These are phyloP conservation scores for Semnornis frantzii DNA, from an alignment of 2,113 vertebrate genomes.

Conservation along the genomic window DNA sequence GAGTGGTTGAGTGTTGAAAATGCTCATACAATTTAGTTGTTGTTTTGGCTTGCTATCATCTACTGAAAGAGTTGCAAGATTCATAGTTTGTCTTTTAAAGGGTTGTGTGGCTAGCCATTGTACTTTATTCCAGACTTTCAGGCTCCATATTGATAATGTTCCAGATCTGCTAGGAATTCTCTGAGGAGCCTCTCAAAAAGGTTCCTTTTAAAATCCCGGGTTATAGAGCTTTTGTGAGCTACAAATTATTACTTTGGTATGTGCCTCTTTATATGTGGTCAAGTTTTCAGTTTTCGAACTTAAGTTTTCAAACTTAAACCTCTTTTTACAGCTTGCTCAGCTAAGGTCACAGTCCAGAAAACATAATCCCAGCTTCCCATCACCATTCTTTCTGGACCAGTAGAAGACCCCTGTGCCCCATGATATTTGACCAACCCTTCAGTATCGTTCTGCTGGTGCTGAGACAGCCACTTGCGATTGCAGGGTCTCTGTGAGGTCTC, in stretches of 20 bases:
- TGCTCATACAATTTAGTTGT: background rate
- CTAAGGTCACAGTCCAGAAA: background rate
- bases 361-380: background rate
- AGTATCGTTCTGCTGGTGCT: background rate
- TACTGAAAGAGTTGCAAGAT: background rate
- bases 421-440: background rate
- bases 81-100: background rate
- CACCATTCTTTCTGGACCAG: background rate
- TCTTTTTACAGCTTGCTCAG: background rate
- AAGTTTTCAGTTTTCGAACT: too few species aligned
- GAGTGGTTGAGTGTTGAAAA: background rate
- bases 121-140: background rate
- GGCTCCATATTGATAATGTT: background rate
- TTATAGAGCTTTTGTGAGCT: background rate
- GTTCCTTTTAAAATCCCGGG: background rate
- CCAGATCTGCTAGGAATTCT: background rate
- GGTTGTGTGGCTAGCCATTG: background rate
- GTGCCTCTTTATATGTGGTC: background rate
- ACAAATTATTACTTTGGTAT: background rate
- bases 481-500: background rate
- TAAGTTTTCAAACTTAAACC: background rate
- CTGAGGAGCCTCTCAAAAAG: background rate
- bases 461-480: background rate
- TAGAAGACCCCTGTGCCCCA: background rate
- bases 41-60: background rate